Conservation (phyloP, 2,113 vertebrate species). For the Picathartes gymnocephalus region DNA sequence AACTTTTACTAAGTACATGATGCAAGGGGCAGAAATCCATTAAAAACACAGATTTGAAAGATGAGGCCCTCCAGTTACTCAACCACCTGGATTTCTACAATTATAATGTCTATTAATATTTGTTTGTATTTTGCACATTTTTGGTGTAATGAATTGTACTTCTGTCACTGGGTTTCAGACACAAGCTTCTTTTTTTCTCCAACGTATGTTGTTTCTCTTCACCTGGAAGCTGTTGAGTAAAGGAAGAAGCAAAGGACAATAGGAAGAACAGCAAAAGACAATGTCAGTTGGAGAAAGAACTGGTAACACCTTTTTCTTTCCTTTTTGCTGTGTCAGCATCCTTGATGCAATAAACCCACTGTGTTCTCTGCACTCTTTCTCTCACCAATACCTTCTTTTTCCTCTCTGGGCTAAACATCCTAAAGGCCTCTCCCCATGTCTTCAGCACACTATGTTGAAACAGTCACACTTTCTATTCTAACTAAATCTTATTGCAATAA, state of each 20-base stretch:
- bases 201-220: neutral
- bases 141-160: neutral
- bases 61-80: neutral
- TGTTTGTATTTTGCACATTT: neutral
- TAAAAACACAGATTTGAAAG: neutral
- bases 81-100: neutral
- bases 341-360: neutral
- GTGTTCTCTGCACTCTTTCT: neutral
- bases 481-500: neutral
- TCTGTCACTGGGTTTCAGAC: neutral
- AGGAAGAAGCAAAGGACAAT: neutral
- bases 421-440: neutral
- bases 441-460: neutral
- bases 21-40: neutral
- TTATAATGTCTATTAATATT: neutral
- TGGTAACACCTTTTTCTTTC: neutral
- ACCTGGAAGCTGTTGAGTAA: neutral
- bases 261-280: neutral
- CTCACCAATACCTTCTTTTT: neutral
- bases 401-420: neutral
- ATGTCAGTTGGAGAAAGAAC: neutral
- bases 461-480: neutral
- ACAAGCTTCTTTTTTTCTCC: neutral
- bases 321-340: neutral
- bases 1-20: neutral